A percentile compares a stretch with the other conserved stretches of the same genome.
Evolutionary conservation across 2,888 invertebrate species (phyloP).

Genomic region (Cheilosia pagana): DNA sequence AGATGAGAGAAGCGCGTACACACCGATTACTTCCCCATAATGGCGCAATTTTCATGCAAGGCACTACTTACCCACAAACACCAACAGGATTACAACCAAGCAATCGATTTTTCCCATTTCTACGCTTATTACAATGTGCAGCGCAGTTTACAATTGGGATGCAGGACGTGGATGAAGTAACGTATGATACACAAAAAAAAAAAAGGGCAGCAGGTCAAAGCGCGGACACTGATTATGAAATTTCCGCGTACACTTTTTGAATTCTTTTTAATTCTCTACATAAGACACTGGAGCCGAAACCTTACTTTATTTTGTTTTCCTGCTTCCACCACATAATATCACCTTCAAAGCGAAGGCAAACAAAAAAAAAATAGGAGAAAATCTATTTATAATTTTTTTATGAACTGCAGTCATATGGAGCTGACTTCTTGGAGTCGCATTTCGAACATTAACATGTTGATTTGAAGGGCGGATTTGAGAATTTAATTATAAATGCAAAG

Average conservation of each 20-base stretch:
- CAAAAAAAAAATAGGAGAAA: constrained; percentile 18
- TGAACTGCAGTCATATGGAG: constrained; percentile 31
- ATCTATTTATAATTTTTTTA: constrained; percentile 62
- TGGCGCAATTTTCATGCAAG: constrained; percentile 67
- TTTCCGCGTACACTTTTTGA: constrained; percentile 9
- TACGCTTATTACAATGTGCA: constrained; percentile 39
- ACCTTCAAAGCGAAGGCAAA: constrained; percentile 27
- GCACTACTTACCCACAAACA: constrained; percentile 74
- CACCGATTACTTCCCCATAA: constrained; percentile 54
- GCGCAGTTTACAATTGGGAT: constrained; percentile 31
- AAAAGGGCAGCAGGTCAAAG: constrained; percentile 64
- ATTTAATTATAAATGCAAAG: constrained; percentile 13
- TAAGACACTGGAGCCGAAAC: constrained; percentile 14
- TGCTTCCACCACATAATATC: not conserved
- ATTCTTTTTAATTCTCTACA: constrained; percentile 8
- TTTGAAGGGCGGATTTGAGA: constrained; percentile 10
- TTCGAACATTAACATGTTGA: constrained; percentile 43
- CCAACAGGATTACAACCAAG: constrained; percentile 70
- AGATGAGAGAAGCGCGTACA: constrained; percentile 29
- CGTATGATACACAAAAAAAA: constrained; percentile 21
- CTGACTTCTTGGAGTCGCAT: constrained; percentile 8
- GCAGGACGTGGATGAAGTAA: constrained; percentile 41
- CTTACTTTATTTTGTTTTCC: constrained; percentile 18
- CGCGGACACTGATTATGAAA: constrained; percentile 38
- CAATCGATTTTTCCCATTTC: constrained; percentile 73